A percentile compares a stretch with the other conserved stretches of the same genome.
Conservation (phyloP, 2,113 vertebrate species). For the Lagopus muta region DNA sequence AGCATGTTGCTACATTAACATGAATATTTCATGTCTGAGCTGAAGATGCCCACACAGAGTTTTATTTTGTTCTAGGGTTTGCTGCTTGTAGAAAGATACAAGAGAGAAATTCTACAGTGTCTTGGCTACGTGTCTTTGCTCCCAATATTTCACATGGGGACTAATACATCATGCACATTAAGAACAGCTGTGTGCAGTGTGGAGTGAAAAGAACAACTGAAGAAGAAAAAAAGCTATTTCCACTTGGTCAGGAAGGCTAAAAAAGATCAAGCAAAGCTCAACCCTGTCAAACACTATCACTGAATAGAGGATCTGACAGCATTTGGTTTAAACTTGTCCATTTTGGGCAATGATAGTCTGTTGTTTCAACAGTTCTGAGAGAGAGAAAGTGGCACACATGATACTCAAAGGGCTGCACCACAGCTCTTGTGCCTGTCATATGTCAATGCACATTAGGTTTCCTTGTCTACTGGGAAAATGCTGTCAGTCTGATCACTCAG, state of each 20-base stretch:
- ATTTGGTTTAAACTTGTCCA: constrained; percentile 31
- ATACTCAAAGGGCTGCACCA: background rate
- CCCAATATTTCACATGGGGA: background rate
- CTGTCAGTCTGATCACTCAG: constrained; percentile 9
- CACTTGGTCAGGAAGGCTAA: background rate
- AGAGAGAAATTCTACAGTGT: background rate
- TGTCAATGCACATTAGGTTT: constrained; percentile 18
- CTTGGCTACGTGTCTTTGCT: background rate
- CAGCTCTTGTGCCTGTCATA: background rate
- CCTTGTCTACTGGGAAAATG: background rate
- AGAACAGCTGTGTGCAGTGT: background rate
- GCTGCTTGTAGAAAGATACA: background rate
- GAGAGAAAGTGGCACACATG: background rate
- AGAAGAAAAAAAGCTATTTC: background rate
- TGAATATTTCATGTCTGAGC: constrained; percentile 44
- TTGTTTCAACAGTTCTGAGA: constrained; percentile 23
- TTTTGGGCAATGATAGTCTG: background rate
- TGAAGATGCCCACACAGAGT: constrained; percentile 3
- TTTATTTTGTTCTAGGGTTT: constrained; percentile 8
- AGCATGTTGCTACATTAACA: constrained; percentile 20
- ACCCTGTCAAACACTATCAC: background rate
- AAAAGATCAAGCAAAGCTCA: constrained; percentile 31
- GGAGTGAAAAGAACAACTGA: background rate
- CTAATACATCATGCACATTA: background rate
- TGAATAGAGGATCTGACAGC: constrained; percentile 27